Base-by-base conservation (phyloP, 2,797 vertebrate species). In the Scyliorhinus canicula region DNA sequence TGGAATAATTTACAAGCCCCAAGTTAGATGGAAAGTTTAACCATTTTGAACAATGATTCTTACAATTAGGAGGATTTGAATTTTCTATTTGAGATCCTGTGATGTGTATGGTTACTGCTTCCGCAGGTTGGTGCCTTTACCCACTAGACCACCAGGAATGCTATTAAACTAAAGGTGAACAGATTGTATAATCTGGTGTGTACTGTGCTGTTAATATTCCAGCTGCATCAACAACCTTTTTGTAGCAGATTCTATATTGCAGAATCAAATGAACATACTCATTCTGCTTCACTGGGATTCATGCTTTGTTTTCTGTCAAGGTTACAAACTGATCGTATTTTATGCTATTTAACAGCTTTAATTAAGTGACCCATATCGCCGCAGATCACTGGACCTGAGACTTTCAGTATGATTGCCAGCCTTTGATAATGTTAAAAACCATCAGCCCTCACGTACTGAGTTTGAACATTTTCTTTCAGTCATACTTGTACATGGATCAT, bases 341-440 rank as follows among this genome's bases (percentile, higher is more conserved):
- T 91, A 60, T 91, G 88, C n/a, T 26, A 63, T 57, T 65, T 91
- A 91, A 26, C 57, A 91, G 35, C n/a, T 40, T 91, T 91, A 91
- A 91, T 91, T 91, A 63, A 79, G 77, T 90, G 35, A 28, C 21
- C 79, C 79, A 47, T 77, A 47, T 47, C 26, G 79, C 44, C 40
- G 21, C 79, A 82, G 19, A 47, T 82, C 44, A 82, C 21, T 82
- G 21, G 44, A 82, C 79, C 44, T 82, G 44, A 7, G 40, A 82
- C 44, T 47, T 82, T 82, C 79, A 77, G 35, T n/a, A 9, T 77
- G 71, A 77, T n/a, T 40, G 71, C 35, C 71, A 77, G 71, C 6
- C 79, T 47, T 82, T 82, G 79, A 82, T 44, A 44, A 82, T 82
- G 79, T 47, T 47, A 82, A 82, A 82, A 82, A n/a, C 44, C 79